Evolutionary conservation across 2,113 vertebrate genomes (phyloP), one percentile per base, ranked within the genome.

Genomic region (Nothocercus nigrocapillus): DNA sequence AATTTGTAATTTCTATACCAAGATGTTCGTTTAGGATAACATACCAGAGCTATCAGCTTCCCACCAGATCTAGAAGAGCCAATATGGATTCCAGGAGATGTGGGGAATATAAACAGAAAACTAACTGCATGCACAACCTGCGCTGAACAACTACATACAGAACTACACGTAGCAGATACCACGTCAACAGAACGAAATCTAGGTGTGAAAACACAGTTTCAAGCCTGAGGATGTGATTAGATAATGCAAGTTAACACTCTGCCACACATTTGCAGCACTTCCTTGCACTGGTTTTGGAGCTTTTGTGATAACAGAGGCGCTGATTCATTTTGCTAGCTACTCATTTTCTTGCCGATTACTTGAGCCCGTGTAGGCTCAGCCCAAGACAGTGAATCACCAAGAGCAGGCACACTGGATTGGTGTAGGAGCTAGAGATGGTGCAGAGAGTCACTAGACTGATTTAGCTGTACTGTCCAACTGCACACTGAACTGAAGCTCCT

Each of bases 161-260:
- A 90, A 51, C 3, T 22, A 81, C 36, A 49, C 0, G 0, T 1
- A 63, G 44, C 40, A 95, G 66, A 79, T 87, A 53, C 11, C 27
- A 7, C 12, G 62, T 12, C 12, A 63, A 21, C 27, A 47, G 78
- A 89, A 32, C 13, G 70, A 84, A 79, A 36, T 36, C 21, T 18
- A 75, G 22, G 34, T 38, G 17, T 61, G 53, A 13, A 87, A 36
- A 11, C 77, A 13, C n/a, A 7, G 9, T 59, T 78, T 84, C 15
- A 54, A 73, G 32, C 58, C 13, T 44, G 66, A n/a, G 8, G n/a
- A 24, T n/a, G 6, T 27, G 25, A 80, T 74, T 34, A 90, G 54
- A 73, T 5, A 62, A 13, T 13, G 42, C 18, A 30, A 0, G 0
- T 36, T 54, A 19, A 7, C 9, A 28, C 30, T 73, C 63, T 0